Base-by-base conservation (phyloP, 2,888 invertebrate genomes). In the Drosophila siamana region DNA sequence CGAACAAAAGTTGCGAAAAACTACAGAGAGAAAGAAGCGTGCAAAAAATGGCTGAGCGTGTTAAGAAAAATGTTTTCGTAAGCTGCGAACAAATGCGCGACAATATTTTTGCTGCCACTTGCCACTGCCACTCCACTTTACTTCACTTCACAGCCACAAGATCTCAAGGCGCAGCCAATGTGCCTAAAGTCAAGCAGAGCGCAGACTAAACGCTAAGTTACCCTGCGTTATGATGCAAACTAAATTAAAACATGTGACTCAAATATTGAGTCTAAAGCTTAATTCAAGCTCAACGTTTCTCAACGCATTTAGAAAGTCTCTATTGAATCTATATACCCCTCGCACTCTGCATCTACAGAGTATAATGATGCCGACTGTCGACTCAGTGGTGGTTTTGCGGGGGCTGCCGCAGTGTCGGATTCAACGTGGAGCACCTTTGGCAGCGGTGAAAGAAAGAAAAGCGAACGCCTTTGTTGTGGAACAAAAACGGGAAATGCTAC, bases 41-140 rank as follows among this genome's bases (percentile, higher is more conserved):
- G 83, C 80, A 88, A 86, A 86, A 85, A 85, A 85, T 86, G 65
- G 78, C 74, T 66, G 79, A 85, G 77, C 88, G 81, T 80, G 88
- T 86, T 74, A 79, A 86, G 87, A 84, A 88, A 88, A 86, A 85
- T 84, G 87, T 88, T 84, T 88, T 74, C 77, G 81, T 86, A 88
- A 88, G 88, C 88, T 88, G 78, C 86, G 78, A 85, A 85, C 87
- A 85, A 85, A 85, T 85, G 85, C 86, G 88, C 86, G 88, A 85
- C 85, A 86, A 85, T 85, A 88, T 85, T 86, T 88, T 67, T 69
- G 63, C 60, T 73, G 75, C 62, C 60, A 54, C 50, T 51, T 68
- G 51, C 66, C 76, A n/a, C 28, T 51, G 19, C 59, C 28, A 38
- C 62, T 24, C 13, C 41, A 13, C 47, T 48, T 28, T 16, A 15